Evolutionary conservation across 2,797 vertebrate genomes (phyloP), one percentile per base, ranked within the genome.

Genomic region (Huso huso): DNA sequence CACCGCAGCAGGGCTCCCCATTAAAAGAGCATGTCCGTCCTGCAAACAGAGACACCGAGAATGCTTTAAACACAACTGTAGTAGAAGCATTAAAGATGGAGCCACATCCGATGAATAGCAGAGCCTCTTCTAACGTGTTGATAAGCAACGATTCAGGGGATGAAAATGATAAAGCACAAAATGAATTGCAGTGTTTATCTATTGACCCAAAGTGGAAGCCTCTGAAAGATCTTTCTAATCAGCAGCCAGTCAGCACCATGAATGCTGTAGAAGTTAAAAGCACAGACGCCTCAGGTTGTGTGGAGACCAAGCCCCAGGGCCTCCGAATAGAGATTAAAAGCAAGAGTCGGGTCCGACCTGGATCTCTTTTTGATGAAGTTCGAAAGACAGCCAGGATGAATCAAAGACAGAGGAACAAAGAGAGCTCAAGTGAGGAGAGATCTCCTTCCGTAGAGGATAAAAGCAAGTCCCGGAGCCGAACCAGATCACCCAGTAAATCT

Each of bases 261-360:
- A 57, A 72, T 0, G 7, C 73, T 0, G 11, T 72, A 0, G 76
- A 83, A 8, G 49, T 75, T 0, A 93, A 83, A 74, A 78, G 65
- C 1, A 3, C 69, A 23, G 82, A 78, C 13, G 53, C 69, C 7
- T 60, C 82, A 11, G 82, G 91, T 66, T 77, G 52, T 64, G 76
- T 70, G 2, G 85, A 85, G 8, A 58, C 79, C 15, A 93, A 84
- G 65, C 68, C 83, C 1, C 93, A 91, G 48, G 93, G 90, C 48
- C 88, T 99, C 68, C 89, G 92, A 61, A 98, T 99, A 77, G 95
- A 99, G 86, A 99, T 99, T 53, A 99, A 98, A 80, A 96, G 91
- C 61, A 95, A 92, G 77, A 98, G 87, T 76, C 88, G 91, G 62
- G 94, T 99, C 1, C 89, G 94, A 8, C 97, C 96, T 0, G 97